These are phyloP conservation scores for Tamias sibiricus DNA, from an alignment of 2,113 vertebrate species.

Conservation along the genomic window DNA sequence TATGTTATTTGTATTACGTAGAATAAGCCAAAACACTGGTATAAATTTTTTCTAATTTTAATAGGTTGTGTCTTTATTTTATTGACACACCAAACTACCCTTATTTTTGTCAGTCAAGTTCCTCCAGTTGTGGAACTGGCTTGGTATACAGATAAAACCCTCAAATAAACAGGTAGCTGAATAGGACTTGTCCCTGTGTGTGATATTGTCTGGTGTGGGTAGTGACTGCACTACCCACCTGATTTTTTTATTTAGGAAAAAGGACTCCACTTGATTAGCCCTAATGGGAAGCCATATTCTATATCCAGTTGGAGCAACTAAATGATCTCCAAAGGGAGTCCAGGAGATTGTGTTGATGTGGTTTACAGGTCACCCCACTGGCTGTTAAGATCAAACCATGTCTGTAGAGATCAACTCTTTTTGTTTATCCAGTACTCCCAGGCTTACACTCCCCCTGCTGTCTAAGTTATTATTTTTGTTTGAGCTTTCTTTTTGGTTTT, in stretches of 20 bases:
- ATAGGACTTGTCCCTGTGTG: neutral
- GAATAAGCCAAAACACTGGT: too few relatives aligned
- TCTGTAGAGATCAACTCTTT: neutral
- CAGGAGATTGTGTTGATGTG: neutral
- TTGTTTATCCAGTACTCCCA: neutral
- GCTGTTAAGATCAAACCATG: neutral
- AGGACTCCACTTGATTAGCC: neutral
- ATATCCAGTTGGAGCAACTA: neutral
- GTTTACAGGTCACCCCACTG: constrained; percentile 3
- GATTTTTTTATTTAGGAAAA: constrained; percentile 2
- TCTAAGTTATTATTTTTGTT: constrained; percentile 44
- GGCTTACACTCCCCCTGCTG: neutral
- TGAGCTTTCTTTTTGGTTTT: constrained; percentile 32
- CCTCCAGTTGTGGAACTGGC: neutral
- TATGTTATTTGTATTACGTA: too few relatives aligned
- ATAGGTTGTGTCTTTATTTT: neutral
- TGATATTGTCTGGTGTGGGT: neutral
- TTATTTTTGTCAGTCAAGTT: neutral
- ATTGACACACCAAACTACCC: neutral
- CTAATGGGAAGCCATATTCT: neutral
- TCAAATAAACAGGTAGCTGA: neutral
- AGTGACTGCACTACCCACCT: neutral
- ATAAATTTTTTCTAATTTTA: neutral
- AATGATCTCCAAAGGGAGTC: neutral
- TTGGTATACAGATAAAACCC: neutral